phyloP scores from a whole-genome alignment of 1,140 invertebrate genomes.

The Sitophilus oryzae region DNA sequence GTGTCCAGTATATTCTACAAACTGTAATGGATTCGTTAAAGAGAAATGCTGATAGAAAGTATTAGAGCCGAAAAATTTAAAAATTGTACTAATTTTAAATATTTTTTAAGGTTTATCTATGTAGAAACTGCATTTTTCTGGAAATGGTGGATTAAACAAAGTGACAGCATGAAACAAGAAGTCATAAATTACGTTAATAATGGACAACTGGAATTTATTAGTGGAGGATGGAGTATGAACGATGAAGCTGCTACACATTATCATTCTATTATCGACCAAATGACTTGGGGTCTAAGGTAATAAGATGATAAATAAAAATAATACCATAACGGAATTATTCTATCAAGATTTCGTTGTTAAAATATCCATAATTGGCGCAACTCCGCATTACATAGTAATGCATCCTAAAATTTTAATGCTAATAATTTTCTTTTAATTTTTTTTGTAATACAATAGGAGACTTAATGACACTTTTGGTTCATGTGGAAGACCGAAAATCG shows the following conservation, averaged over 20 bases:
- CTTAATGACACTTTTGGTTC: slow-evolving; percentile 55
- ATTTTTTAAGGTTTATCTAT: slow-evolving; percentile 39
- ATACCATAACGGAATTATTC: background rate
- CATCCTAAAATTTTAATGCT: too few species aligned
- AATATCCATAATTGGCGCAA: too few species aligned
- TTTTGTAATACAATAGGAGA: background rate
- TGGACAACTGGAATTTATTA: slow-evolving; percentile 69
- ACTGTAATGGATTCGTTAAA: slow-evolving; percentile 74
- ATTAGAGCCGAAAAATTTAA: slow-evolving; percentile 13
- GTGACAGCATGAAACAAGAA: slow-evolving; percentile 45
- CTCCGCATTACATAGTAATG: too few species aligned
- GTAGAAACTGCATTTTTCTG: slow-evolving; percentile 48
- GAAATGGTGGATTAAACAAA: slow-evolving; percentile 63
- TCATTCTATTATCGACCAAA: slow-evolving; percentile 77
- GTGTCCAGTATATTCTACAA: slow-evolving; percentile 86
- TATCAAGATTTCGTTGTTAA: background rate
- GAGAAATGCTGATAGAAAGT: slow-evolving; percentile 64
- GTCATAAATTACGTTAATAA: slow-evolving; percentile 45
- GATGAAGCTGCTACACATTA: slow-evolving; percentile 78
- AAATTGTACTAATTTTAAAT: too few species aligned
- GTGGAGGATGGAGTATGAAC: slow-evolving; percentile 70
- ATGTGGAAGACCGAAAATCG: slow-evolving; percentile 57
- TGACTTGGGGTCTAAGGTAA: slow-evolving; percentile 58
- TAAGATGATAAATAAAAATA: slow-evolving; percentile 2
- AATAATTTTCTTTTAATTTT: background rate